phyloP scores from a whole-genome alignment of 2,888 invertebrate genomes.

The Pollenia griseotomentosa region DNA sequence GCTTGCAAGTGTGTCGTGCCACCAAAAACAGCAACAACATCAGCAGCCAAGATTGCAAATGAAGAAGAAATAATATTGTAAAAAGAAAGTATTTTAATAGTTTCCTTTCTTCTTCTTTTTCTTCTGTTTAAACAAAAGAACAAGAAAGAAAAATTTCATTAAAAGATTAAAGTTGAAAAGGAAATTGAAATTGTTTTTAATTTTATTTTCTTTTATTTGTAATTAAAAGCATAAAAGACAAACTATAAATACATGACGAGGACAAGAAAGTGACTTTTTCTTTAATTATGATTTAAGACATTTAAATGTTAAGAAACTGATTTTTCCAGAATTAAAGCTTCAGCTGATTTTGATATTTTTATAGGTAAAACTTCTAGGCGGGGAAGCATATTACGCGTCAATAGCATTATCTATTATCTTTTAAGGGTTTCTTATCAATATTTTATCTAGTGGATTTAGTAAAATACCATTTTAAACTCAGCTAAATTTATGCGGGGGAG shows the following conservation, averaged over 20 bases:
- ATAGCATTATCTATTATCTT: too few relatives aligned
- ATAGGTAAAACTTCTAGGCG: too few relatives aligned
- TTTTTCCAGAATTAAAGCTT: too few relatives aligned
- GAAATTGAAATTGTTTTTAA: slow-evolving; percentile 31
- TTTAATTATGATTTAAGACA: slow-evolving; percentile 1
- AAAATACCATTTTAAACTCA: too few relatives aligned
- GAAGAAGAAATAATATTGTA: neutral
- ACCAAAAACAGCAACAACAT: neutral
- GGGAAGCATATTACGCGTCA: too few relatives aligned
- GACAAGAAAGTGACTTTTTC: neutral
- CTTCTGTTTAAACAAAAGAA: neutral
- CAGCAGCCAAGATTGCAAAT: neutral
- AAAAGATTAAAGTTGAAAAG: slow-evolving; percentile 34
- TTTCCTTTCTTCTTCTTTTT: neutral
- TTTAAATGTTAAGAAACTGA: too few relatives aligned
- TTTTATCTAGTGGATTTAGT: too few relatives aligned
- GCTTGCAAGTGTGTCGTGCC: neutral
- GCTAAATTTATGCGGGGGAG: too few relatives aligned
- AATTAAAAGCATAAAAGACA: slow-evolving; percentile 2
- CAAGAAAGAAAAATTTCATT: slow-evolving; percentile 42
- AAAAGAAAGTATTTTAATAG: slow-evolving; percentile 2
- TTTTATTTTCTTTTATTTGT: slow-evolving; percentile 6
- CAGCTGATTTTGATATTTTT: too few relatives aligned
- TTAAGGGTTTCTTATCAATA: too few relatives aligned
- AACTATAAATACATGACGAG: neutral